Evolutionary conservation across 1,140 invertebrate genomes (phyloP), one percentile per base, ranked within the genome.

Genomic region (Druon quercuslanigerum): DNA sequence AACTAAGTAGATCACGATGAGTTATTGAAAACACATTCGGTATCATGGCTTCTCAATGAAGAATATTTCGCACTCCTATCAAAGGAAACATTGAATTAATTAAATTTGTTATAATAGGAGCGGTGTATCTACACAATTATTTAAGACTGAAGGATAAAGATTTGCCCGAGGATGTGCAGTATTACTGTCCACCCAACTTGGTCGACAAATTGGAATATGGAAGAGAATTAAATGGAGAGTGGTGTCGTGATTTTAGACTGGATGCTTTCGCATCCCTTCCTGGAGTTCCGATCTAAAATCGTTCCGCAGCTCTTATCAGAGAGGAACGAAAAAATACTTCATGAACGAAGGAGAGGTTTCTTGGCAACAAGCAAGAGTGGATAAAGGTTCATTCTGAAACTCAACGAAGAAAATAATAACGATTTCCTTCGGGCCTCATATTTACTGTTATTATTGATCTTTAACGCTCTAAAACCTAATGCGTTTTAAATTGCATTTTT

Each of bases 21-120:
- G n/a, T n/a, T n/a, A n/a, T n/a, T n/a, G n/a, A n/a, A n/a, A n/a
- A n/a, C 87, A 75, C 87, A 3, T 91, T 91, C 84, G 91, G 89
- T n/a, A 88, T 92, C 51, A 72, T 92, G 50, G 82, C 84, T 25
- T 83, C 85, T 71, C 89, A 89, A 78, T 92, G 87, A 89, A 79
- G 87, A 71, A 86, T 92, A 72, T 88, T 92, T 72, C 14, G 73
- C 3, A 72, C 52, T 66, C 72, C 70, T 4, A 83, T 25, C 20
- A 25, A 25, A 25, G 20, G 20, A 25, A 25, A 25, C 1, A 3
- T 25, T 25, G 20, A 25, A 25, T 25, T 25, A 25, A 13, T 60
- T 3, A 25, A 60, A 13, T 4, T 25, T 4, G 11, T 25, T 25
- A 60, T 60, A 12, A 14, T 60, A 19, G 56, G 19, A 60, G 56